Conservation (phyloP, 2,888 invertebrate species). For the Pollenia angustigena region DNA sequence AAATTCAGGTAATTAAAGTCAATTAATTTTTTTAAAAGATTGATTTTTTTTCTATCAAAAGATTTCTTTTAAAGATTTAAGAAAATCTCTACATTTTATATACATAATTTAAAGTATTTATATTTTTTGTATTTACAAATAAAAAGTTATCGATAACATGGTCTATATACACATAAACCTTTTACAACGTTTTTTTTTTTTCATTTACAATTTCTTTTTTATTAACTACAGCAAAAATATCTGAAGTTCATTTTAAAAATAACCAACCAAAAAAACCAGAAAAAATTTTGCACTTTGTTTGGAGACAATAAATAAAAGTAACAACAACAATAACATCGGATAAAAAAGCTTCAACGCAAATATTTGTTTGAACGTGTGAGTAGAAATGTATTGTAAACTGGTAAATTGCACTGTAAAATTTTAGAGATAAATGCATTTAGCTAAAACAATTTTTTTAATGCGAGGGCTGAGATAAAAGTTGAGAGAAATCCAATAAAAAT, state of each 20-base stretch:
- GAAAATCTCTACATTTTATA: background rate
- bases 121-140: too few relatives aligned
- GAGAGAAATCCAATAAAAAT: too few relatives aligned
- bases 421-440: too few relatives aligned
- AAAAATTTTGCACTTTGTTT: slow-evolving; percentile 33
- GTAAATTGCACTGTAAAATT: background rate
- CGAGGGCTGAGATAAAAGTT: too few relatives aligned
- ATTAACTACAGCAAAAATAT: slow-evolving; percentile 43
- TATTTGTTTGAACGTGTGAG: background rate
- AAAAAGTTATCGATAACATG: background rate
- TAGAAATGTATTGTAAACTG: background rate
- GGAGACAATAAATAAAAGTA: background rate
- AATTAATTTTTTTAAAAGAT: too few relatives aligned
- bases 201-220: slow-evolving; percentile 13
- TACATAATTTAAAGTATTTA: background rate
- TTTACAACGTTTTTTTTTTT: background rate
- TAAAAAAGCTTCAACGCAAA: slow-evolving; percentile 1
- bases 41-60: too few relatives aligned
- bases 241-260: slow-evolving; percentile 42
- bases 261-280: slow-evolving; percentile 1
- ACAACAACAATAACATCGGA: background rate
- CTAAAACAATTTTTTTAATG: too few relatives aligned
- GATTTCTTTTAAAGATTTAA: too few relatives aligned
- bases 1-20: too few relatives aligned
- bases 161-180: background rate